Percentiles rank a stretch among this genome's conserved stretches.
phyloP scores from a whole-genome alignment of 2,797 vertebrate species.

The Acanthiza pusilla region DNA sequence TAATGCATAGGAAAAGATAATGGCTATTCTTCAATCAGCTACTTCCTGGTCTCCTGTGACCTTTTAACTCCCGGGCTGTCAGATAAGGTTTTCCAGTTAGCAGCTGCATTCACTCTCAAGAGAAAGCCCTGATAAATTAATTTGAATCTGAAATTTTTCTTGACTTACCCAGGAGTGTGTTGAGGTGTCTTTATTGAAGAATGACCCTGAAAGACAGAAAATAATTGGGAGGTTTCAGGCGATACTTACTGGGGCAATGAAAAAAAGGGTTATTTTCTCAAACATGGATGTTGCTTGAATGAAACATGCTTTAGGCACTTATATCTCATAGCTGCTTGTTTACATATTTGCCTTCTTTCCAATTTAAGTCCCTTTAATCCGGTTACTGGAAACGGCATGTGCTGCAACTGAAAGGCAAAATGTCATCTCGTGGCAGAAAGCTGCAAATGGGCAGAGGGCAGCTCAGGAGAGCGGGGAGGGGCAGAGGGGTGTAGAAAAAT shows the following conservation, averaged over 20 bases:
- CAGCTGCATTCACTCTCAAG: slow-evolving; percentile 1
- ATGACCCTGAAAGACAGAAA: background rate
- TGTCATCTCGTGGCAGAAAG: background rate
- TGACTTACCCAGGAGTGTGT: background rate
- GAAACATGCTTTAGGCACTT: background rate
- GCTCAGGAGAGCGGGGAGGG: background rate
- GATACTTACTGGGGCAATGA: background rate
- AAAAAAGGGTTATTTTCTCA: background rate
- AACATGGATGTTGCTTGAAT: background rate
- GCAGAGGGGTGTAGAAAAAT: background rate
- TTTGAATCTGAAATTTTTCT: background rate
- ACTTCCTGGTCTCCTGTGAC: background rate
- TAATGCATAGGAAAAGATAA: slow-evolving; percentile 8
- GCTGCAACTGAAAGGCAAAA: background rate
- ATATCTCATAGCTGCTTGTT: background rate
- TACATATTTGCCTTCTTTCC: slow-evolving; percentile 22
- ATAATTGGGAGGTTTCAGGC: background rate
- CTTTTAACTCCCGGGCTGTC: background rate
- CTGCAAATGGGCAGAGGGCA: background rate
- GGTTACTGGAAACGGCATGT: background rate
- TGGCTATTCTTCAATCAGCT: background rate
- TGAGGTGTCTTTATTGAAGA: background rate
- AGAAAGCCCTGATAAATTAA: slow-evolving; percentile 11
- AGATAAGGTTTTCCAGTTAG: background rate
- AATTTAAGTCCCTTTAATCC: background rate